Conservation (phyloP, 2,113 vertebrate genomes). For the Tursiops truncatus region DNA sequence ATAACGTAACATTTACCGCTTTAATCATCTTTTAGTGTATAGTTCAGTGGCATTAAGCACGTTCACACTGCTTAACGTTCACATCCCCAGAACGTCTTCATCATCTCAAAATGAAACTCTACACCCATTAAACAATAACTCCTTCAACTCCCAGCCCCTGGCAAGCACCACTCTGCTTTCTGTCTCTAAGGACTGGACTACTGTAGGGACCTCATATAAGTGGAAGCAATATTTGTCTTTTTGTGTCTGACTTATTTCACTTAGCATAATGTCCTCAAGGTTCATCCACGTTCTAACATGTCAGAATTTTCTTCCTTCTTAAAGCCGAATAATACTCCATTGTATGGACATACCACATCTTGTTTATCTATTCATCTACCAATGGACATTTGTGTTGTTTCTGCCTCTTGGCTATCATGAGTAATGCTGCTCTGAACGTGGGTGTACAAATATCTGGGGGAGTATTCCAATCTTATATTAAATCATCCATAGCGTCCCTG, state of each 20-base stretch:
- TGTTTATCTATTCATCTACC: too few relatives aligned
- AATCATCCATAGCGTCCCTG: not conserved
- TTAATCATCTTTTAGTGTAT: not conserved
- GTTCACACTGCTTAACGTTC: not conserved
- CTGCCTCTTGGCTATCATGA: not conserved
- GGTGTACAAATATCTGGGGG: accelerated
- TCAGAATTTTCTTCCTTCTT: not conserved
- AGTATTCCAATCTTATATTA: too few relatives aligned
- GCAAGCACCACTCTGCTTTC: not conserved
- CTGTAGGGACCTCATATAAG: accelerated
- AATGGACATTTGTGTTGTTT: not conserved
- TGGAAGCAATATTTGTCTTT: not conserved
- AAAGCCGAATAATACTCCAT: not conserved
- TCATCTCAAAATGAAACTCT: not conserved
- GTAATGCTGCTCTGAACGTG: not conserved
- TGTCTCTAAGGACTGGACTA: not conserved
- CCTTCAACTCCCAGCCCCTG: not conserved
- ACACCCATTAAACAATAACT: not conserved
- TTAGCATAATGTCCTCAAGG: not conserved
- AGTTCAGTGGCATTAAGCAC: not conserved
- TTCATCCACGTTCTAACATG: not conserved
- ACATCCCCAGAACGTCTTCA: not conserved
- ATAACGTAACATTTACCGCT: not conserved
- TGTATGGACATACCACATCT: not conserved
- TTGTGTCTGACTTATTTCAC: not conserved